These are phyloP conservation scores for Cliona cf. orientalis DNA, from an alignment of 37 sponge, comb jelly and placozoan genomes.

Conservation along the genomic window DNA sequence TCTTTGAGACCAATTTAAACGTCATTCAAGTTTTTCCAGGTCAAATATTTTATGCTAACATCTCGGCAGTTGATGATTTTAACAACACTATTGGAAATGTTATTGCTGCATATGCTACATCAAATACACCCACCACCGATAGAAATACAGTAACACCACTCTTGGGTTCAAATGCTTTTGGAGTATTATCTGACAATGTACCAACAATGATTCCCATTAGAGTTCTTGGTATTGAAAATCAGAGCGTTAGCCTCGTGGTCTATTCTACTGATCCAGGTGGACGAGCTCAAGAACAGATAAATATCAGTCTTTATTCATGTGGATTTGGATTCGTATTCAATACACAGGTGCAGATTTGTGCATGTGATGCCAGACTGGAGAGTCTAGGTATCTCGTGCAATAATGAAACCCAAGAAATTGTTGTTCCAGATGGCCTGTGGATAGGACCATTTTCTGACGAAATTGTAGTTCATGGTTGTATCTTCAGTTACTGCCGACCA, in stretches of 20 bases:
- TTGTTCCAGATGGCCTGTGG: no score
- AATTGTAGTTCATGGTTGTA: background rate
- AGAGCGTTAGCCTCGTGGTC: background rate
- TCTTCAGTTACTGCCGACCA: conserved; percentile 12
- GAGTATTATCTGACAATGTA: conserved; percentile 1
- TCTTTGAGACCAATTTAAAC: background rate
- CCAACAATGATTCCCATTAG: background rate
- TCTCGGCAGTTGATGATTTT: conserved; percentile 19
- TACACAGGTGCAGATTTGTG: background rate
- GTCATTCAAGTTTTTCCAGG: conserved; percentile 13
- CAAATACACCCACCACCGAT: background rate
- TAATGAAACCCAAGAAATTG: background rate
- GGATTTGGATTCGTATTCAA: conserved; percentile 30
- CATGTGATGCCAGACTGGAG: background rate
- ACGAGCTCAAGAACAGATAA: background rate
- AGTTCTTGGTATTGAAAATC: conserved; percentile 12
- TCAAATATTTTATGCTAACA: background rate
- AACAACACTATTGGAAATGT: conserved; percentile 19
- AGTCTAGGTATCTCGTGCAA: background rate
- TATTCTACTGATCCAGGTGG: background rate
- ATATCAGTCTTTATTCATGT: background rate
- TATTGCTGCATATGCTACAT: conserved; percentile 11
- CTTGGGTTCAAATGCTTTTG: background rate
- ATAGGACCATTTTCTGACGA: no score
- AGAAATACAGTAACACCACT: background rate